Conservation (phyloP, 2,113 vertebrate species). For the Plecotus auritus region DNA sequence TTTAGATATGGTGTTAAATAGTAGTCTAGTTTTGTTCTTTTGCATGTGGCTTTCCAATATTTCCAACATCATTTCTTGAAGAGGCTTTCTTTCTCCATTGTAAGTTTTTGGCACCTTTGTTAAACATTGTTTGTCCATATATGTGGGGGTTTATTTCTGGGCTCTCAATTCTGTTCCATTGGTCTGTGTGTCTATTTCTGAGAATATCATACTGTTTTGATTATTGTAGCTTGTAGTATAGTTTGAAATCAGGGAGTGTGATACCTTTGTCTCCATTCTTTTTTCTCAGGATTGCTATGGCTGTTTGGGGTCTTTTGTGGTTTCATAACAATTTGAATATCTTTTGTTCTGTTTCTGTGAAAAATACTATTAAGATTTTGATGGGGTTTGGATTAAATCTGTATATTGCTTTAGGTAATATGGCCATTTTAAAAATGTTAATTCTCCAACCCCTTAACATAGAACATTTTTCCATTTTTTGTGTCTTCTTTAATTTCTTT, state of each 20-base stretch:
- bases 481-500: not conserved
- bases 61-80: not conserved
- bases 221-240: not conserved
- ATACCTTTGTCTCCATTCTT: not conserved
- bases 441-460: not conserved
- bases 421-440: not conserved
- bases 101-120: not conserved
- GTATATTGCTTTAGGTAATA: not conserved
- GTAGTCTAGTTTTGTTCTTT: not conserved
- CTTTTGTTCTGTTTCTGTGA: not conserved
- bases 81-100: not conserved
- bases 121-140: not conserved
- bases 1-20: not conserved
- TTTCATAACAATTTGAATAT: not conserved
- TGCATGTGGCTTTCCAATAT: not conserved
- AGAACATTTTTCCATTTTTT: not conserved
- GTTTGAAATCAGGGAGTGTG: not conserved
- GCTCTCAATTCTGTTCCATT: not conserved
- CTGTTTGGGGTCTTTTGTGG: not conserved
- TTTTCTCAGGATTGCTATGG: not conserved
- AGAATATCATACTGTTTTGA: not conserved
- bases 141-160: not conserved
- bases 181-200: not conserved
- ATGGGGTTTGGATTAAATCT: not conserved
- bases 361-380: not conserved